Conservation (phyloP, 2,797 vertebrate genomes). For the Sebastes reedi region DNA sequence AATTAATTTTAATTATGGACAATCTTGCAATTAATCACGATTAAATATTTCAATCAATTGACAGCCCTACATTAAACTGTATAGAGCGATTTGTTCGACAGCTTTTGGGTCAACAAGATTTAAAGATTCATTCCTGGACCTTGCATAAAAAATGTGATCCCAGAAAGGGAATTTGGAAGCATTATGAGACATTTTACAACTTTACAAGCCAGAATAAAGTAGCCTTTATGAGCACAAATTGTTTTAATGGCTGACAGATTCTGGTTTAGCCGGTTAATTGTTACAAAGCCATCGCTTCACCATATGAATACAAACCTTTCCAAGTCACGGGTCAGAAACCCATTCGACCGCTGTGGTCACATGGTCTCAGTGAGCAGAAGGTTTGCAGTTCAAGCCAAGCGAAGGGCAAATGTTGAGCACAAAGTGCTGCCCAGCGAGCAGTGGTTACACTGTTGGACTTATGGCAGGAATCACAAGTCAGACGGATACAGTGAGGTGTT, state of each 20-base stretch:
- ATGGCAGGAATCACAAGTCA: slow-evolving; percentile 30
- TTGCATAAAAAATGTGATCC: neutral
- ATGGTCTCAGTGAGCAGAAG: slow-evolving; percentile 55
- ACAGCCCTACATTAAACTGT: neutral
- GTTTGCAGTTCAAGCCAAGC: slow-evolving; percentile 50
- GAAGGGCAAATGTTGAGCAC: slow-evolving; percentile 42
- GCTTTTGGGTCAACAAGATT: neutral
- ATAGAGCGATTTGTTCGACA: neutral
- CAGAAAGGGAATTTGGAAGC: neutral
- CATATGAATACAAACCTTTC: slow-evolving; percentile 36
- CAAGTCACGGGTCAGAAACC: slow-evolving; percentile 51
- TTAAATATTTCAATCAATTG: no score
- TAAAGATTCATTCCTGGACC: neutral
- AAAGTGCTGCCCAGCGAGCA: slow-evolving; percentile 36
- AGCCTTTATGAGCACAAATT: slow-evolving; percentile 8
- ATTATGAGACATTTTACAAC: neutral
- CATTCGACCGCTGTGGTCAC: slow-evolving; percentile 43
- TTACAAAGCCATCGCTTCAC: slow-evolving; percentile 27
- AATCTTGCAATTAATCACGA: no score
- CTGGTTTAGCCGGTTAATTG: slow-evolving; percentile 1
- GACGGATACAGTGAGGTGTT: neutral
- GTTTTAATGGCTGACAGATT: slow-evolving; percentile 11
- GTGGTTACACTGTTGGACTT: slow-evolving; percentile 29
- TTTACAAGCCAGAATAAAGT: neutral
- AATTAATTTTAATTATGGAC: no score